These are phyloP conservation scores for Pogonomyrmex californicus DNA, from an alignment of 1,140 invertebrate genomes.

Conservation along the genomic window DNA sequence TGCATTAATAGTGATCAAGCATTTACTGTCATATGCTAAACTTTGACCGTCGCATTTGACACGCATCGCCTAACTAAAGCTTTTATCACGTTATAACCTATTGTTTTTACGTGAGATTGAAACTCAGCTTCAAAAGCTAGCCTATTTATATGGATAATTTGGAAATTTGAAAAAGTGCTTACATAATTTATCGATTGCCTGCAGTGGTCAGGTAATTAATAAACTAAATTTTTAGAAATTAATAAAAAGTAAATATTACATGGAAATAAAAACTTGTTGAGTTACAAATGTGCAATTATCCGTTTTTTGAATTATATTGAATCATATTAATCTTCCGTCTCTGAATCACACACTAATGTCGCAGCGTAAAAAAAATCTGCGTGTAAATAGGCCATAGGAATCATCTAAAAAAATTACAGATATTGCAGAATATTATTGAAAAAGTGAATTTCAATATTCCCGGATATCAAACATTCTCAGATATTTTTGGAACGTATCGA, in stretches of 20 bases:
- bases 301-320: too few relatives aligned
- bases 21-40: constrained; percentile 42
- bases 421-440: not conserved
- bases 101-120: not conserved
- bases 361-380: too few relatives aligned
- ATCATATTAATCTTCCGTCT: constrained; percentile 4
- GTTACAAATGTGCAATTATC: not conserved
- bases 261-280: not conserved
- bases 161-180: not conserved
- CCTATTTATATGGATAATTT: not conserved
- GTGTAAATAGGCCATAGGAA: not conserved
- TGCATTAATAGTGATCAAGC: constrained; percentile 42
- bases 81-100: not conserved
- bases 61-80: not conserved
- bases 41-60: constrained; percentile 23
- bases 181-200: not conserved
- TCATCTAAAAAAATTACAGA: not conserved
- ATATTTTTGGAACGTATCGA: not conserved
- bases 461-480: not conserved
- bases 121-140: not conserved
- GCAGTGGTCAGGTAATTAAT: not conserved
- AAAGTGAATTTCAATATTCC: not conserved
- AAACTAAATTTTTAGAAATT: not conserved
- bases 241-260: not conserved
- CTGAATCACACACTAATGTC: not conserved